Base-by-base conservation (phyloP, 2,888 invertebrate genomes). In the Opisthograptis luteolata region DNA sequence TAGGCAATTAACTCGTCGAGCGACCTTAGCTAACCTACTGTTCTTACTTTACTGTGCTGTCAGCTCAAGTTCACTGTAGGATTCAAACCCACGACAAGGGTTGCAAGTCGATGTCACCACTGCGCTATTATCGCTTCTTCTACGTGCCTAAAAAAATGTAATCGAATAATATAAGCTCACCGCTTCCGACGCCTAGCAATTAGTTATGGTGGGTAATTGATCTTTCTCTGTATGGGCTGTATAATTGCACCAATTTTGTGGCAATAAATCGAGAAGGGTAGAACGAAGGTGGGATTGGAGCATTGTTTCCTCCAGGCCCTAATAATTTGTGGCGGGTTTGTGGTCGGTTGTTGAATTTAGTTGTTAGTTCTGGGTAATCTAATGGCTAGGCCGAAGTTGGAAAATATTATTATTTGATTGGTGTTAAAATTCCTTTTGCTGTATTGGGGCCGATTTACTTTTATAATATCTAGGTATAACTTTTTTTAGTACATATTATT, bases 221-320 rank as follows among this genome's bases (percentile, higher is more conserved):
- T 65, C 61, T 64, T 62, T 59, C 54, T 66, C 50, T n/a, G 56
- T 52, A 62, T 53, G 51, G 58, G 42, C 45, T 48, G 53, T 58
- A 64, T 72, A 70, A 72, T 74, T 60, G 66, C 55, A 59, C 58
- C 61, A 65, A 71, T 74, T 69, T 68, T 51, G 60, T 34, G 55
- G 58, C 62, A 52, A 65, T 74, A 71, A 67, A 70, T 73, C 45
- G 40, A 36, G 45, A 19, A 34, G 48, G 37, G 30, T 14, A 14
- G 25, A 25, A 24, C 22, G 32, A 19, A 47, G 36, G 54, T 60
- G 41, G 53, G 58, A 55, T 56, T 50, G 48, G 60, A 43, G 53
- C 47, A 58, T 32, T 55, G 50, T 58, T 65, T 61, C 54, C 61
- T 64, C 48, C 47, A 12, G 42, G 50, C 37, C 40, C 55, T 46